phyloP scores from a whole-genome alignment of 1,140 invertebrate species.

The Ylistrum balloti region DNA sequence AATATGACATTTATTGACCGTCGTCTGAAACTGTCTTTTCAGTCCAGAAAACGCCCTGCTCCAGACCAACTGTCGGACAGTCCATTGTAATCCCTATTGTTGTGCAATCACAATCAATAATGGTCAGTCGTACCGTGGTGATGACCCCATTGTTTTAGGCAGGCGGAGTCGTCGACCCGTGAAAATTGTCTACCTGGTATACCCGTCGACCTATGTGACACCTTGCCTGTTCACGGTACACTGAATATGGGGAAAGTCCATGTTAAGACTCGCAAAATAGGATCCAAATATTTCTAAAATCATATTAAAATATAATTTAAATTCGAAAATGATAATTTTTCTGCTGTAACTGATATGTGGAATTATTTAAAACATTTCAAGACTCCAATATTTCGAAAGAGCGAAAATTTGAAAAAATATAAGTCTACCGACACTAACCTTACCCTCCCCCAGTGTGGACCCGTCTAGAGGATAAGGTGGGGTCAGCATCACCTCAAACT shows the following conservation, averaged over 20 bases:
- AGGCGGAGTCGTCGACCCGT: not conserved
- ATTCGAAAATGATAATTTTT: too few species aligned
- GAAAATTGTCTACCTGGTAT: slow-evolving; percentile 21
- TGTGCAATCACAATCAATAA: not conserved
- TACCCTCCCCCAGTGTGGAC: not conserved
- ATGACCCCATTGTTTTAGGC: slow-evolving; percentile 5
- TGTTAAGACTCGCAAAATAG: not conserved
- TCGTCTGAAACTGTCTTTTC: not conserved
- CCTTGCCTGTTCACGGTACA: not conserved
- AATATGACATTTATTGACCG: slow-evolving; percentile 17
- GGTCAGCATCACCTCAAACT: not conserved
- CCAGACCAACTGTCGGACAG: not conserved
- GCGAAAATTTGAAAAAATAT: too few species aligned
- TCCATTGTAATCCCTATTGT: not conserved
- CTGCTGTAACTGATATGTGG: too few species aligned
- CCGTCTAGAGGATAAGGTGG: not conserved
- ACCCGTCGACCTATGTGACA: slow-evolving; percentile 37
- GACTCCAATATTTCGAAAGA: too few species aligned
- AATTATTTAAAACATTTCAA: too few species aligned
- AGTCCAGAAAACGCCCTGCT: not conserved
- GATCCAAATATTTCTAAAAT: not conserved
- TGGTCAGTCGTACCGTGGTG: not conserved
- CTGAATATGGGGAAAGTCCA: not conserved
- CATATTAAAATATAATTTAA: too few species aligned
- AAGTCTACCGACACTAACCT: not conserved